phyloP scores from a whole-genome alignment of 2,888 invertebrate species.

The Clusia tigrina region DNA sequence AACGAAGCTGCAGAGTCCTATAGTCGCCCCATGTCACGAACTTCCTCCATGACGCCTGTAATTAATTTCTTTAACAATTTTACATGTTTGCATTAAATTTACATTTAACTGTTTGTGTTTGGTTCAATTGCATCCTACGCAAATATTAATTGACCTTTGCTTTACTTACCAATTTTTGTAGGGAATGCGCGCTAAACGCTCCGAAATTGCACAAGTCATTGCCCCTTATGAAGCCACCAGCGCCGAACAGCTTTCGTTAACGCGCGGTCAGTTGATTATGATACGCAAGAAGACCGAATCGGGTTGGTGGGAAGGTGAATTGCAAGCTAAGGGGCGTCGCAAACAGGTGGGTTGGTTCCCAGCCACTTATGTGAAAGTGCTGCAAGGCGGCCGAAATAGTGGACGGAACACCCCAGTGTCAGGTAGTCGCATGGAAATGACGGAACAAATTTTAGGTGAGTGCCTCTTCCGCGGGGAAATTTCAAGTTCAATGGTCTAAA shows the following conservation, averaged over 20 bases:
- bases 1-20: conserved; percentile 62
- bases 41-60: conserved; percentile 65
- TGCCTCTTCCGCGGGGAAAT: background rate
- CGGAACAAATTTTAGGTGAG: conserved; percentile 63
- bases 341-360: conserved; percentile 99
- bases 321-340: conserved; percentile 90
- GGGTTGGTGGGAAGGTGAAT: conserved; percentile 99
- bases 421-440: conserved; percentile 72
- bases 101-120: conserved; percentile 20
- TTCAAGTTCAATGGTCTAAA: background rate
- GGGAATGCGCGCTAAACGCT: conserved; percentile 76
- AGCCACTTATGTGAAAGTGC: conserved; percentile 92
- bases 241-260: conserved; percentile 87
- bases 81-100: conserved; percentile 16
- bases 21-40: conserved; percentile 65
- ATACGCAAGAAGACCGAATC: conserved; percentile 96
- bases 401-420: conserved; percentile 79
- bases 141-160: background rate
- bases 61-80: conserved; percentile 42
- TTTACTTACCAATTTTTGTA: conserved; percentile 45
- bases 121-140: background rate
- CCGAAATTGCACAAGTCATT: conserved; percentile 93
- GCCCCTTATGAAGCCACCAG: conserved; percentile 93
- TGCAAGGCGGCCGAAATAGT: conserved; percentile 74
- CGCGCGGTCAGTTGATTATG: conserved; percentile 91